phyloP scores from a whole-genome alignment of 2,797 vertebrate species.

The Oophaga sylvatica region DNA sequence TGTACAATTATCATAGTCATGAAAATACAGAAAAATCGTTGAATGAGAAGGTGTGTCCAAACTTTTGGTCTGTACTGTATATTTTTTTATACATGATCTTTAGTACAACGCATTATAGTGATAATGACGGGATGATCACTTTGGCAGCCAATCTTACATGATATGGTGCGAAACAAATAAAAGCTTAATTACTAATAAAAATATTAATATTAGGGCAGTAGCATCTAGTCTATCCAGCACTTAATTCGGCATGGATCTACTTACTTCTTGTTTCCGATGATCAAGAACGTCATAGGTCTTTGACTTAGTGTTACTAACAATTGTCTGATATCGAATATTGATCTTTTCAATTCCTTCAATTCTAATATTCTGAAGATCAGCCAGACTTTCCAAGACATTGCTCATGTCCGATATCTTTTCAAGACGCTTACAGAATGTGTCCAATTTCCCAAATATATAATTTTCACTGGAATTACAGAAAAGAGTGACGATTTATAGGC shows the following conservation, averaged over 20 bases:
- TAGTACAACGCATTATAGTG: neutral
- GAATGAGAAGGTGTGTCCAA: too few species aligned
- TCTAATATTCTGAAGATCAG: constrained; percentile 76
- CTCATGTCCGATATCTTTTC: constrained; percentile 81
- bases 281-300: constrained; percentile 83
- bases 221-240: neutral
- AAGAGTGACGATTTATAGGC: constrained; percentile 10
- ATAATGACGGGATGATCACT: neutral
- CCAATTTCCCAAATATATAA: constrained; percentile 86
- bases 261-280: constrained; percentile 79
- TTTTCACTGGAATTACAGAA: constrained; percentile 76
- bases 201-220: neutral
- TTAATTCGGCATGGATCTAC: neutral
- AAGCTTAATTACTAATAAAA: neutral
- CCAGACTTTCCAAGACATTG: constrained; percentile 76
- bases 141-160: neutral
- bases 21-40: too few species aligned
- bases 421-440: constrained; percentile 82
- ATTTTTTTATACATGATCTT: neutral
- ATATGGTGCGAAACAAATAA: neutral
- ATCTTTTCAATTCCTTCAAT: constrained; percentile 82
- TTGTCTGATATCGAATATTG: constrained; percentile 72
- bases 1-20: too few species aligned
- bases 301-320: constrained; percentile 74
- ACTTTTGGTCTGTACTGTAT: too few species aligned